Conservation (phyloP, 2,888 invertebrate genomes). For the Tipula confusa region DNA sequence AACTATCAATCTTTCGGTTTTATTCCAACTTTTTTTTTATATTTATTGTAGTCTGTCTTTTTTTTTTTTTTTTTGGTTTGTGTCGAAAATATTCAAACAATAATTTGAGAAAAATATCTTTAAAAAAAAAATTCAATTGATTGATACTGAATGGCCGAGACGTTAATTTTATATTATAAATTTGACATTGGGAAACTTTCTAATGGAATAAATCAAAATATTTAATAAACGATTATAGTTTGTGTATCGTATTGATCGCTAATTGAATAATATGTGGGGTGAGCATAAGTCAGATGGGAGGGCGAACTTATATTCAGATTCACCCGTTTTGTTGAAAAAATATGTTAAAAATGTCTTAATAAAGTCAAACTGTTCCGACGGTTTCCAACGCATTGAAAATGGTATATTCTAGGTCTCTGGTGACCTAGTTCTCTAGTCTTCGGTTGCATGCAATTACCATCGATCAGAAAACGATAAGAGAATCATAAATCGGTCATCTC, state of each 20-base stretch:
- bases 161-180: neutral
- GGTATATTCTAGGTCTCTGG: too few relatives aligned
- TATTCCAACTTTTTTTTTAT: neutral
- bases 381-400: too few relatives aligned
- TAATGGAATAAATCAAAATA: neutral
- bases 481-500: too few relatives aligned
- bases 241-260: neutral
- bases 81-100: neutral
- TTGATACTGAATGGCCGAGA: neutral
- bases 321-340: too few relatives aligned
- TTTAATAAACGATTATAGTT: neutral
- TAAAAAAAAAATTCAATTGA: neutral
- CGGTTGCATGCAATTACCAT: too few relatives aligned
- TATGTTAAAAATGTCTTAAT: too few relatives aligned
- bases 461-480: too few relatives aligned
- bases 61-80: neutral
- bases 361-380: too few relatives aligned
- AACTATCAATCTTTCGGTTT: neutral
- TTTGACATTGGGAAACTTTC: neutral
- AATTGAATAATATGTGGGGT: neutral
- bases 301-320: too few relatives aligned
- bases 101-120: neutral
- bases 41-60: neutral
- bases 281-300: too few relatives aligned
- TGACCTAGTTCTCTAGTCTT: too few relatives aligned